phyloP scores from a whole-genome alignment of 23 tunicate species.

The Halocynthia aurantium region DNA sequence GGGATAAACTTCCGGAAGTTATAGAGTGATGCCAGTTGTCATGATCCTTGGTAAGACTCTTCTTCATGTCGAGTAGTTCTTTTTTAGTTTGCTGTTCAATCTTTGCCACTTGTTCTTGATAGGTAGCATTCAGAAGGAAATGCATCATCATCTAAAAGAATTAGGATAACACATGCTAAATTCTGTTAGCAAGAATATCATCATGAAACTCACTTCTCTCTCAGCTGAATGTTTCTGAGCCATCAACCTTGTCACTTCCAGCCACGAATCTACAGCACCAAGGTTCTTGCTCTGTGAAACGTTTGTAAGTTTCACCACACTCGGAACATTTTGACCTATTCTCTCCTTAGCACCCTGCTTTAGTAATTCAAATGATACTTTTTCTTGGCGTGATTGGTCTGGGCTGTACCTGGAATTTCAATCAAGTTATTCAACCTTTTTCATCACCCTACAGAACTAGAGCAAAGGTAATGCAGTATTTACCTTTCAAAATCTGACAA shows the following conservation, averaged over 20 bases:
- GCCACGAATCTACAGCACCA: conserved; percentile 68
- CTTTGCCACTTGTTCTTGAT: background rate
- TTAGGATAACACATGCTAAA: background rate
- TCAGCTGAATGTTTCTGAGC: conserved; percentile 59
- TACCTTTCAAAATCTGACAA: conserved; percentile 50
- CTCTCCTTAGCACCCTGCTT: conserved; percentile 16
- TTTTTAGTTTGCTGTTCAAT: conserved; percentile 19
- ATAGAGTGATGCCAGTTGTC: conserved; percentile 24
- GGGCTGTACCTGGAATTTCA: conserved; percentile 31
- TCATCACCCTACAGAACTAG: background rate
- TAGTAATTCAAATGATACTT: conserved; percentile 28
- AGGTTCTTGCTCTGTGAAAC: conserved; percentile 63
- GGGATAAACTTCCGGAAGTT: background rate
- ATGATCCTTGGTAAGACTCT: conserved; percentile 24
- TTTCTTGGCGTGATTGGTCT: conserved; percentile 52
- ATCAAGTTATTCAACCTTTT: background rate
- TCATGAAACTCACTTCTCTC: conserved; percentile 36
- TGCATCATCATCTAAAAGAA: conserved; percentile 52
- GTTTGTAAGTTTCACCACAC: conserved; percentile 19
- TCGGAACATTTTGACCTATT: conserved; percentile 22
- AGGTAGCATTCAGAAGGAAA: conserved; percentile 32
- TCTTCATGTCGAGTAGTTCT: conserved; percentile 21
- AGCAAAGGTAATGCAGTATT: background rate
- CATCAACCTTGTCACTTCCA: conserved; percentile 57
- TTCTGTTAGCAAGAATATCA: background rate